Evolutionary conservation across 2,888 invertebrate species (phyloP), one percentile per base, ranked within the genome.

Genomic region (Keiferia lycopersicella): DNA sequence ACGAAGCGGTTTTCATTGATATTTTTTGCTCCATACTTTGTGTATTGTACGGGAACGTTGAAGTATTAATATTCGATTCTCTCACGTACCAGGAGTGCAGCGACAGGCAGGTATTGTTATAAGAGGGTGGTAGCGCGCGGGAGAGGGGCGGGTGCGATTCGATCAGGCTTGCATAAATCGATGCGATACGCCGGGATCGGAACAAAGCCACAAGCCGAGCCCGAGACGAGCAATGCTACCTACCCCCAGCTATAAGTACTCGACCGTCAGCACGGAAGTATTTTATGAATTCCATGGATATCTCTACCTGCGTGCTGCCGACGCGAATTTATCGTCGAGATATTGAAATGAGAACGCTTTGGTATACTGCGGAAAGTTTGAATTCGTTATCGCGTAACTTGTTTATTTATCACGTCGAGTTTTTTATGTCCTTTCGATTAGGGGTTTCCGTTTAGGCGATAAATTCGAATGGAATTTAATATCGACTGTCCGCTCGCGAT

Each of bases 131-230:
- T 62, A 63, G 67, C 65, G 68, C 38, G 61, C n/a, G 61, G 71
- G 67, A 66, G 22, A 69, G 65, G 72, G 75, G 76, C 71, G 76
- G 76, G 76, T 73, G 78, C 78, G 85, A 85, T 86, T 87, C 86
- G 86, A 89, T 88, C 87, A 87, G 81, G 87, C 89, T 82, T 87
- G 88, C 86, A 88, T 87, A 87, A 89, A 90, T 90, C 88, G 88
- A 90, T 88, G 84, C 86, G 88, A 87, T 88, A 88, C 85, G 87
- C 81, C 80, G 78, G 79, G 82, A 83, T 86, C 82, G 81, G 86
- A 86, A 90, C 88, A 89, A 90, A 89, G 89, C 88, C 88, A 82
- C 86, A 81, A 81, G 81, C 73, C 66, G 67, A 81, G 80, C 74
- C 65, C 74, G 77, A 82, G 83, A 80, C 79, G 79, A 77, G 79